Percentiles rank a stretch among this genome's conserved stretches.
Evolutionary conservation across 2,113 vertebrate species (phyloP).

Genomic region (Machaerirhynchus nigripectus): DNA sequence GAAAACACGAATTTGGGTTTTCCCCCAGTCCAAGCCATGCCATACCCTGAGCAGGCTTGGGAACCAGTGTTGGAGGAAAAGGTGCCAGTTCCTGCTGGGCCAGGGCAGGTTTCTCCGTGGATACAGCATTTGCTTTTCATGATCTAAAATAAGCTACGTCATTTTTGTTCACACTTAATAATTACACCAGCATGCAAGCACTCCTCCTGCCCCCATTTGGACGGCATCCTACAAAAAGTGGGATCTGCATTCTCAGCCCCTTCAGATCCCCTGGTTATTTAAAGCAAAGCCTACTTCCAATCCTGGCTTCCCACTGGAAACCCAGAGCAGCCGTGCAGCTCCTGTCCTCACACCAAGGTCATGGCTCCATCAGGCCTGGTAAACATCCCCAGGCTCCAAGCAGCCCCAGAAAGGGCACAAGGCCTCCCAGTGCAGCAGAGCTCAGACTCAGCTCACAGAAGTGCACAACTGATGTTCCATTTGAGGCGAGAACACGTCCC

Average conservation of each 20-base stretch:
- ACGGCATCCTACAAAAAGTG: neutral
- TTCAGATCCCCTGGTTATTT: neutral
- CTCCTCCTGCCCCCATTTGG: neutral
- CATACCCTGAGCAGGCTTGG: neutral
- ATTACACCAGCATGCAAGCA: neutral
- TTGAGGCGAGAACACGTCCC: neutral
- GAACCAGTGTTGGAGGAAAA: neutral
- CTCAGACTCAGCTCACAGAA: neutral
- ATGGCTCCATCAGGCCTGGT: neutral
- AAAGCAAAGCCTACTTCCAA: neutral
- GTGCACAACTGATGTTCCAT: neutral
- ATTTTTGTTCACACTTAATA: neutral
- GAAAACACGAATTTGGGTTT: neutral
- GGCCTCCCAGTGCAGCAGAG: neutral
- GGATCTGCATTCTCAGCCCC: neutral
- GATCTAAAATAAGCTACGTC: neutral
- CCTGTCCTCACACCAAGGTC: neutral
- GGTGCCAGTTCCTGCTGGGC: neutral
- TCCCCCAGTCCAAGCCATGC: neutral
- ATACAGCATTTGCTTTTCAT: neutral
- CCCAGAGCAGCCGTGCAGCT: neutral
- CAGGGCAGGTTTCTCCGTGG: neutral
- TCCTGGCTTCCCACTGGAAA: neutral
- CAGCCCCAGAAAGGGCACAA: neutral
- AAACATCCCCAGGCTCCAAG: slow-evolving; percentile 4